Evolutionary conservation across 2,797 vertebrate genomes (phyloP), one percentile per base, ranked within the genome.

Genomic region (Sebastolobus alascanus): DNA sequence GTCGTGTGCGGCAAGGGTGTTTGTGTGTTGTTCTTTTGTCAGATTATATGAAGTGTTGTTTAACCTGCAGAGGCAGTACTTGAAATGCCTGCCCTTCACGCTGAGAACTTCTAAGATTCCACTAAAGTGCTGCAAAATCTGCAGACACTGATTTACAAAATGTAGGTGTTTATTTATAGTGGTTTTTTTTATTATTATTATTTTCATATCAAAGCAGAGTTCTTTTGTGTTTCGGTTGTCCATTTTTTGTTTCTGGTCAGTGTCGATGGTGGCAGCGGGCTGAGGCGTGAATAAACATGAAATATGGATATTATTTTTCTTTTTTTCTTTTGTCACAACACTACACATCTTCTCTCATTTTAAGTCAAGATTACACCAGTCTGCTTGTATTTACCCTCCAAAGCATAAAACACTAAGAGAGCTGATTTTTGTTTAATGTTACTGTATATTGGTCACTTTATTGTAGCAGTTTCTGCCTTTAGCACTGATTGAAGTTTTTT

Each of bases 161-260:
- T 54, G 56, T 12, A 68, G 35, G 29, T 74, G 65, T 72, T 66
- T 80, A 84, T 88, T 76, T 80, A 70, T 61, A 76, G 76, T 38
- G 46, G 8, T 67, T 31, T 29, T 58, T 83, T 38, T 37, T n/a
- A 3, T 37, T 61, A n/a, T 31, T 56, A 7, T 7, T 9, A 55
- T 75, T 68, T 50, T 75, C 14, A 66, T 38, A 56, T 75, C 67
- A 76, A 35, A 70, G 11, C 13, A 18, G 25, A 12, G 6, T 60
- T 12, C 4, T 37, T 59, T 54, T 60, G 8, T 55, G 27, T 69
- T 18, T 27, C 43, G 58, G 18, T 12, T 33, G 60, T 65, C 29
- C 13, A 12, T 5, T 50, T 46, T 75, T 25, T 10, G 35, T 59
- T 25, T 27, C 33, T 65, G 40, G 61, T 58, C 54, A 56, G 70